Evolutionary conservation across 2,113 vertebrate species (phyloP).

Genomic region (Gnathonemus echidnorhynchus): DNA sequence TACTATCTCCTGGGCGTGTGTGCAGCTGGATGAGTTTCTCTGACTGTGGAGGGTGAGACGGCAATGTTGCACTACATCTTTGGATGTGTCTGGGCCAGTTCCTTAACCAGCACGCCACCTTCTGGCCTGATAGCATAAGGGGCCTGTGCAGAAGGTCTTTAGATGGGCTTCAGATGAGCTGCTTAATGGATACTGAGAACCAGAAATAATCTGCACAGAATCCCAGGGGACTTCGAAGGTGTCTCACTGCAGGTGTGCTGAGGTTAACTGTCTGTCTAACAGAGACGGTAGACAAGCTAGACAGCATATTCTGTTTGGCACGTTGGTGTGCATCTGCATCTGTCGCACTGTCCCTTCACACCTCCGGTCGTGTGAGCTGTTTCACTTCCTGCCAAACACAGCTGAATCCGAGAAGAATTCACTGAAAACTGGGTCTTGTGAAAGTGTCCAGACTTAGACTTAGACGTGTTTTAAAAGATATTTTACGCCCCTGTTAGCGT

Average conservation of each 20-base stretch:
- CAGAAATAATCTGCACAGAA: background rate
- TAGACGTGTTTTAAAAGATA: background rate
- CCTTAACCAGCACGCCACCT: background rate
- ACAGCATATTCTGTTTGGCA: background rate
- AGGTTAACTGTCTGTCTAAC: background rate
- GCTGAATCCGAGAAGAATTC: background rate
- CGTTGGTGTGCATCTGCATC: background rate
- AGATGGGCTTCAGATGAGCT: background rate
- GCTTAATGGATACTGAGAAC: background rate
- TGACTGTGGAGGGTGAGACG: background rate
- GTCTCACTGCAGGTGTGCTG: background rate
- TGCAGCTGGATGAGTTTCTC: background rate
- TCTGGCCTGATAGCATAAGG: background rate
- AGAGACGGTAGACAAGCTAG: background rate
- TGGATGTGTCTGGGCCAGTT: background rate
- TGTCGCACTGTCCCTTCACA: background rate
- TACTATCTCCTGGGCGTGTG: background rate
- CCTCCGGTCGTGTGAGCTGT: background rate
- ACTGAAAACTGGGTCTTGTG: background rate
- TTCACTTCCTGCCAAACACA: background rate
- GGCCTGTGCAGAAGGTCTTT: background rate
- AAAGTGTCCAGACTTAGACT: background rate
- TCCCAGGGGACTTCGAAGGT: background rate
- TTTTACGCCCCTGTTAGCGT: background rate
- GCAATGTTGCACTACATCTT: background rate